phyloP scores from a whole-genome alignment of 2,113 vertebrate species.

The Corydoras sp. region DNA sequence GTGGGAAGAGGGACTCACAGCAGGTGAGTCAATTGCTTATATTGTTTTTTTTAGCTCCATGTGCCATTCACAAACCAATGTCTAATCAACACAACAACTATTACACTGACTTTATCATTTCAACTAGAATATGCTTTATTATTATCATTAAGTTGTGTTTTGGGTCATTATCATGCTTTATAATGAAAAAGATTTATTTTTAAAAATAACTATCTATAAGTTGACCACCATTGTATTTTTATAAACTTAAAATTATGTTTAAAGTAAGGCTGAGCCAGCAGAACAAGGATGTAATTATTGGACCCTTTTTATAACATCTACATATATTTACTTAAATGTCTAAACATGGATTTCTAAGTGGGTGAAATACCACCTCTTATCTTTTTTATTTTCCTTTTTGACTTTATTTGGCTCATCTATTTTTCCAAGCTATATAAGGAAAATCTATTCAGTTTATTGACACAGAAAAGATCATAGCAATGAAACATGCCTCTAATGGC shows the following conservation, averaged over 20 bases:
- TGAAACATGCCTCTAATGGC: constrained; percentile 32
- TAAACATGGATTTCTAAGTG: background rate
- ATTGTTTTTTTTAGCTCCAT: no score
- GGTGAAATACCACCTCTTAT: constrained; percentile 14
- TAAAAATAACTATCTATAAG: background rate
- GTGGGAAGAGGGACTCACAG: no score
- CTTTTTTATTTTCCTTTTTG: background rate
- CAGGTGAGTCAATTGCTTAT: no score
- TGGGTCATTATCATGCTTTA: background rate
- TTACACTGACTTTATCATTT: background rate
- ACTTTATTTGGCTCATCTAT: constrained; percentile 31
- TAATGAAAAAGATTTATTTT: background rate
- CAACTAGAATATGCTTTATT: no score
- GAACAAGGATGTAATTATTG: background rate
- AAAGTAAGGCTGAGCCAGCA: background rate
- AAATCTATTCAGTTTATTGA: constrained; percentile 22
- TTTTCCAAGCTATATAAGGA: constrained; percentile 40
- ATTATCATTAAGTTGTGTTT: background rate
- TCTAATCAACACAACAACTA: no score
- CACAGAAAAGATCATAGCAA: constrained; percentile 19
- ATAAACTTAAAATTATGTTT: background rate
- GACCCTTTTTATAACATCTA: no score
- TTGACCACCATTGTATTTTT: background rate
- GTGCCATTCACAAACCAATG: no score
- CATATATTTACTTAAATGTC: background rate